phyloP scores from a whole-genome alignment of 2,888 invertebrate species.

The Eupithecia vulgata region DNA sequence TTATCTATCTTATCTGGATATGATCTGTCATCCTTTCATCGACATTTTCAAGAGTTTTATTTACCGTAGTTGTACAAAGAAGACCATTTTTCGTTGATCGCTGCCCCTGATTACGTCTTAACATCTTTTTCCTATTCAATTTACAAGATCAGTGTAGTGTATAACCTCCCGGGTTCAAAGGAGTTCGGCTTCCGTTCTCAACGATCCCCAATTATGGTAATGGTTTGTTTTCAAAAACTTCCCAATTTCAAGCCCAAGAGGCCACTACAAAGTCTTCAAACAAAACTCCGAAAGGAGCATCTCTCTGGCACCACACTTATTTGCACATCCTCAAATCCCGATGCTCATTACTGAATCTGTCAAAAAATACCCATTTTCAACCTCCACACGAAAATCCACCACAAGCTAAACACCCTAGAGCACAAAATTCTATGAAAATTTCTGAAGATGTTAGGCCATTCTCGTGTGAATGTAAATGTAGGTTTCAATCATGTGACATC shows the following conservation, averaged over 20 bases:
- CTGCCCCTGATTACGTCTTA: constrained; percentile 5
- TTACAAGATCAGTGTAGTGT: constrained; percentile 26
- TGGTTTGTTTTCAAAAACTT: constrained; percentile 34
- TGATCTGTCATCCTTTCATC: not conserved
- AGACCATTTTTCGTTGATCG: not conserved
- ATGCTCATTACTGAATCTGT: constrained; percentile 63
- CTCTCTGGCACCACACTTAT: constrained; percentile 57
- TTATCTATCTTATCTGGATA: not conserved
- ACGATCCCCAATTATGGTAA: constrained; percentile 36
- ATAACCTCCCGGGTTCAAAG: constrained; percentile 30
- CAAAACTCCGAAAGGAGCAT: constrained; percentile 42
- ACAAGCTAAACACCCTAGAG: not conserved
- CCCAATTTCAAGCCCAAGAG: constrained; percentile 38
- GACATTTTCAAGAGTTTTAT: not conserved
- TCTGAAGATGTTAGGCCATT: constrained; percentile 23
- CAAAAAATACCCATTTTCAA: constrained; percentile 46
- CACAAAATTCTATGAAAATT: not conserved
- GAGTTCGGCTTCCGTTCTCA: constrained; percentile 27
- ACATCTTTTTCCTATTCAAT: constrained; percentile 20
- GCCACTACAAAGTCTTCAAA: constrained; percentile 44
- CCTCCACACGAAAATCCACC: constrained; percentile 24
- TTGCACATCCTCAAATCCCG: constrained; percentile 59
- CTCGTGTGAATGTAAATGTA: constrained; percentile 32
- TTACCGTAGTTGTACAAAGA: not conserved
- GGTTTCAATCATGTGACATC: constrained; percentile 54